Conservation (phyloP, 2,888 invertebrate genomes). For the Philhelius pedissequus region DNA sequence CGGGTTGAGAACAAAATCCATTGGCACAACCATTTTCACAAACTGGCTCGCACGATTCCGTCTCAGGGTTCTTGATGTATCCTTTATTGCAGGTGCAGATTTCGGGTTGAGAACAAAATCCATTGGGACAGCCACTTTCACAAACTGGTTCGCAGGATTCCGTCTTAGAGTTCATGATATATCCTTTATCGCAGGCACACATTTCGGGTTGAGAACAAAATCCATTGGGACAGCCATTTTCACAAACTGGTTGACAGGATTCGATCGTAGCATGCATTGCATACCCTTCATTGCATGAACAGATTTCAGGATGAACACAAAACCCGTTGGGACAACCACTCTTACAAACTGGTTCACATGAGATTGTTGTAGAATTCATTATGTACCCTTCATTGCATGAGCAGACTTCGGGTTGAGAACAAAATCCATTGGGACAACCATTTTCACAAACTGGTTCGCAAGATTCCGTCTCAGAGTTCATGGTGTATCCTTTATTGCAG, state of each 20-base stretch:
- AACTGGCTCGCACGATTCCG: conserved; percentile 71
- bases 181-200: conserved; percentile 85
- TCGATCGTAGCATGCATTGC: conserved; percentile 71
- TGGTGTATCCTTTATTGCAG: conserved; percentile 70
- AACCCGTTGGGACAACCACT: conserved; percentile 82
- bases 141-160: conserved; percentile 73
- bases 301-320: conserved; percentile 82
- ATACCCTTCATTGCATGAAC: conserved; percentile 78
- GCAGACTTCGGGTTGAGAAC: conserved; percentile 81
- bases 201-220: conserved; percentile 84
- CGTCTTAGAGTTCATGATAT: conserved; percentile 71
- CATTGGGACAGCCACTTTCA: conserved; percentile 73
- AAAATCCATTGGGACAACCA: conserved; percentile 78
- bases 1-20: conserved; percentile 80
- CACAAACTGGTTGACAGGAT: conserved; percentile 81
- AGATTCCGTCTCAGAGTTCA: conserved; percentile 53
- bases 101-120: conserved; percentile 76
- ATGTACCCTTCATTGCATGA: conserved; percentile 80
- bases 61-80: conserved; percentile 18
- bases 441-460: conserved; percentile 73
- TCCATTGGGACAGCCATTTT: conserved; percentile 84
- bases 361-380: conserved; percentile 70
- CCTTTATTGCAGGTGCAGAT: conserved; percentile 75
- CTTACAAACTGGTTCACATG: conserved; percentile 70
- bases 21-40: conserved; percentile 74